Conservation (phyloP, 2,797 vertebrate species). For the Manis crassicaudata region DNA sequence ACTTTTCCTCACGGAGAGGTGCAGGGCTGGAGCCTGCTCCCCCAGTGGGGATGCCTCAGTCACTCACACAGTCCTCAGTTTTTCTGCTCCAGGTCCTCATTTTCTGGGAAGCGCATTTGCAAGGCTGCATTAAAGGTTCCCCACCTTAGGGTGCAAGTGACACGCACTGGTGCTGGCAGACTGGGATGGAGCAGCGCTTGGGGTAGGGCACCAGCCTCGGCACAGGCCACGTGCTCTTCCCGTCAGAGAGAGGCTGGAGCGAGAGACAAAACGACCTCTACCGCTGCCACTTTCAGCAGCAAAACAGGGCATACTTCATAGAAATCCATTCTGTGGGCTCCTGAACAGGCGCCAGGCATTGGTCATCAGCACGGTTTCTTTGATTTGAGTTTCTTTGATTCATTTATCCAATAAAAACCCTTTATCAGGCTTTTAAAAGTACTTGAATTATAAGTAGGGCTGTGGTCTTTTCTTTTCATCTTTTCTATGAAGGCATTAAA, state of each 20-base stretch:
- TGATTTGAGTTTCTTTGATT: neutral
- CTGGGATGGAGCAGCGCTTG: neutral
- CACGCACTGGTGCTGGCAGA: neutral
- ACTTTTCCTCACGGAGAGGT: neutral
- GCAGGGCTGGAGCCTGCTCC: neutral
- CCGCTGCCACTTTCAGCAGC: slow-evolving; percentile 45
- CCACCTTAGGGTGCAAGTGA: neutral
- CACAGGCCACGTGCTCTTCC: neutral
- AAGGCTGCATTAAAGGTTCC: neutral
- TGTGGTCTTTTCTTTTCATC: neutral
- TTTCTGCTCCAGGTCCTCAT: neutral
- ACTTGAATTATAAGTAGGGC: neutral
- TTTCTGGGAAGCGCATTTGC: neutral
- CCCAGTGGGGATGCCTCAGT: too few species aligned
- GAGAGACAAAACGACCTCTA: slow-evolving; percentile 52
- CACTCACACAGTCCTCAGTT: rapidly evolving
- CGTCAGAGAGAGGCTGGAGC: slow-evolving; percentile 32
- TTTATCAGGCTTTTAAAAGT: neutral
- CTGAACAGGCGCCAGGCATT: neutral
- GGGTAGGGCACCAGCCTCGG: neutral
- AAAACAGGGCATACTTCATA: slow-evolving; percentile 55
- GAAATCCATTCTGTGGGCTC: slow-evolving; percentile 54
- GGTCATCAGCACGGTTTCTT: slow-evolving; percentile 32
- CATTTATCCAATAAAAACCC: slow-evolving; percentile 40
- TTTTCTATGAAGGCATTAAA: neutral